Base-by-base conservation (phyloP, 2,113 vertebrate genomes). In the Nanorana parkeri region DNA sequence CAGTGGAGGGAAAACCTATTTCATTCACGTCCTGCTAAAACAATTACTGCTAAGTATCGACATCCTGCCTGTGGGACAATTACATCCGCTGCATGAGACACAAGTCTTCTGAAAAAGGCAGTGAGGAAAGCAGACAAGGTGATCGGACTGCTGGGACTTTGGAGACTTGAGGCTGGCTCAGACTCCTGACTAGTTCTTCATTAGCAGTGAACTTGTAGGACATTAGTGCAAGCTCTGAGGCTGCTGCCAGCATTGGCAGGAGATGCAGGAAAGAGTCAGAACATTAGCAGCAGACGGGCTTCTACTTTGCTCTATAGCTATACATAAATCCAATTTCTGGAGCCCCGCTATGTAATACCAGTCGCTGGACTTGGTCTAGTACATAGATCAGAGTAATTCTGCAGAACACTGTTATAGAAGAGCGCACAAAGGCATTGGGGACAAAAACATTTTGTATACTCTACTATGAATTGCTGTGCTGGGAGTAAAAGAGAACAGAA, bases 31-130 rank as follows among this genome's bases (percentile, higher is more conserved):
- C 47, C 69, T 81, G 69, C 58, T 56, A 81, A 81, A 81, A 74
- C 69, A 66, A 81, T 81, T 81, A 81, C 29, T 55, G 26, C 61
- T 66, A 64, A 81, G 80, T 66, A 64, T 58, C 26, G 32, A 56
- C 51, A 81, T 81, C 80, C 80, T 75, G 80, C 61, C 60, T 81
- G 26, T 8, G 47, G 69, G 51, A 75, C 61, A 55, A 66, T 66
- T 73, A 52, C 69, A 75, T 75, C 80, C 67, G 80, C 47, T 73
- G 8, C 20, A 17, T 32, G 26, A 81, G 69, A 58, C 80, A 32
- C 23, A 17, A n/a, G 80, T 69, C 77, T 80, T 51, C 54, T 47
- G 15, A 11, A 21, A n/a, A 79, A 47, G 65, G 24, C 65, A 69
- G 29, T n/a, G 29, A 56, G 77, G 32, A 36, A 54, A 56, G 77